A percentile compares a stretch with the other conserved stretches of the same genome.
These are phyloP conservation scores for Strix aluco DNA, from an alignment of 2,113 vertebrate genomes.

Conservation along the genomic window DNA sequence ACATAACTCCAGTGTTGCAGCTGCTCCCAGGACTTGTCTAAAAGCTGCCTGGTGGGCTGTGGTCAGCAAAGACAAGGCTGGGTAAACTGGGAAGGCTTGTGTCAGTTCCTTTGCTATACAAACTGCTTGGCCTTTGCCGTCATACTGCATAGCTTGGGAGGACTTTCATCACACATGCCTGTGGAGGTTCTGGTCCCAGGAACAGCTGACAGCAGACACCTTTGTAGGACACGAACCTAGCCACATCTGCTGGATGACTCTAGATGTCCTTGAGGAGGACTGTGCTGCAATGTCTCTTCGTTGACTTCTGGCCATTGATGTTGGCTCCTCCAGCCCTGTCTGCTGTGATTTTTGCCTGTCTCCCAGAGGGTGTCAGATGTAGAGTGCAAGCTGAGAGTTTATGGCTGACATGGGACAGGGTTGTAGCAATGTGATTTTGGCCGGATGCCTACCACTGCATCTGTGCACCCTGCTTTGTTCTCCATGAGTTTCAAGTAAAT, in stretches of 20 bases:
- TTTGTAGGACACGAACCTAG: neutral
- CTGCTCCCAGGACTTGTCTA: neutral
- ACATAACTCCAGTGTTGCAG: neutral
- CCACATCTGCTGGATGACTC: neutral
- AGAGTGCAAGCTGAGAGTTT: neutral
- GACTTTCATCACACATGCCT: rapidly evolving
- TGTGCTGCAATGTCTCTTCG: rapidly evolving
- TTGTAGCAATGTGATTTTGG: neutral
- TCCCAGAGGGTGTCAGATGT: neutral
- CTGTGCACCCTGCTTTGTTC: neutral
- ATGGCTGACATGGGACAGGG: neutral
- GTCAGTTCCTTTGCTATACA: neutral
- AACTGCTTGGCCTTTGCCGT: neutral
- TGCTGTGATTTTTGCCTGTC: neutral
- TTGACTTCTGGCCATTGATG: neutral
- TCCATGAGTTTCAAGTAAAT: neutral
- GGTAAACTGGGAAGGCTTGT: neutral
- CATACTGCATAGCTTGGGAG: neutral
- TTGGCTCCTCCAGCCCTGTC: neutral
- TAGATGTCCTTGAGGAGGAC: neutral
- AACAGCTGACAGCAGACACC: neutral
- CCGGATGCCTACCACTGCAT: neutral
- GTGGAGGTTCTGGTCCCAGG: neutral
- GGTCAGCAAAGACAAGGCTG: neutral
- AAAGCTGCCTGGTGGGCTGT: neutral